Conservation (phyloP, 1,140 invertebrate species). For the Euwallacea fornicatus region DNA sequence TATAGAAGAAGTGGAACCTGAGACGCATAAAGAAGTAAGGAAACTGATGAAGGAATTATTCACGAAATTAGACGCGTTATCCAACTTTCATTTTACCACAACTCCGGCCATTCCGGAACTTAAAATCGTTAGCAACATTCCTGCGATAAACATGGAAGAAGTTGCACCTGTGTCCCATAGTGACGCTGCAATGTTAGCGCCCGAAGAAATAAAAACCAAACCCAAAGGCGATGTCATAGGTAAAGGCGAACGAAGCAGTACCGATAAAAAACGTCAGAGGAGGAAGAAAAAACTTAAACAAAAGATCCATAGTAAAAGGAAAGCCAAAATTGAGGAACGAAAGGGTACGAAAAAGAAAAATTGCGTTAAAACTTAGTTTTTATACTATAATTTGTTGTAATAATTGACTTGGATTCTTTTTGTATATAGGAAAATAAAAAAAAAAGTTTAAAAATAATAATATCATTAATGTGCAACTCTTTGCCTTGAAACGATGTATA, state of each 20-base stretch:
- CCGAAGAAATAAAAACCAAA: slow-evolving; percentile 88
- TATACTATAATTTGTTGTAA: too few relatives aligned
- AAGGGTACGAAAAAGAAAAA: slow-evolving; percentile 5
- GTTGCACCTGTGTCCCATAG: slow-evolving; percentile 86
- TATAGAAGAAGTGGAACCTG: slow-evolving; percentile 68
- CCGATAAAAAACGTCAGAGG: slow-evolving; percentile 88
- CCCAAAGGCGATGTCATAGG: slow-evolving; percentile 75
- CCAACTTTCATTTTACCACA: slow-evolving; percentile 94
- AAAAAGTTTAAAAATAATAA: too few relatives aligned
- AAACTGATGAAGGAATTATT: slow-evolving; percentile 79
- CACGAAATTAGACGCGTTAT: slow-evolving; percentile 86
- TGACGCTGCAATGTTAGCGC: slow-evolving; percentile 85
- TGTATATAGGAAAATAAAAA: too few relatives aligned
- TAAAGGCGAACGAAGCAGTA: slow-evolving; percentile 74
- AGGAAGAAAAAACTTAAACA: slow-evolving; percentile 85
- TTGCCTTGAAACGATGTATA: too few relatives aligned
- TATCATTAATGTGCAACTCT: too few relatives aligned
- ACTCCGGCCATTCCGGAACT: slow-evolving; percentile 82
- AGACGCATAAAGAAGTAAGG: slow-evolving; percentile 76
- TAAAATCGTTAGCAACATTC: slow-evolving; percentile 88
- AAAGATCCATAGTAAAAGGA: slow-evolving; percentile 53
- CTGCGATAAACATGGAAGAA: slow-evolving; percentile 92
- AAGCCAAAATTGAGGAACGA: slow-evolving; percentile 27
- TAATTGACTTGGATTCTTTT: too few relatives aligned
- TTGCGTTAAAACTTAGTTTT: too few relatives aligned